Evolutionary conservation across 1,140 invertebrate genomes (phyloP).

Genomic region (Papilio glaucus): DNA sequence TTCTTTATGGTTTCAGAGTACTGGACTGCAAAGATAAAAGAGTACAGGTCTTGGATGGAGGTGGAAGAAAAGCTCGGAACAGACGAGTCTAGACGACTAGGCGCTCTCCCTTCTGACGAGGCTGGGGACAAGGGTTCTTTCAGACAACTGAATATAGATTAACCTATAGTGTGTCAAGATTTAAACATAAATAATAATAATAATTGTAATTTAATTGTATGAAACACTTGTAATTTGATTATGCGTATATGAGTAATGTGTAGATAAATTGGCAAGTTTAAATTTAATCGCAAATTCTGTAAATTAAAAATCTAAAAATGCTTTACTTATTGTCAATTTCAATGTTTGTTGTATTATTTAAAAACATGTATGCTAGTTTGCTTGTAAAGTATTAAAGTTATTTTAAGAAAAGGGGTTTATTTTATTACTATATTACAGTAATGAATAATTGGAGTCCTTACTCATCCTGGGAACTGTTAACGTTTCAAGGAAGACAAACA

Average conservation of each 20-base stretch:
- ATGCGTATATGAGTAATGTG: too few species aligned
- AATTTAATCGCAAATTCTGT: too few species aligned
- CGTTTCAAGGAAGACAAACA: not conserved
- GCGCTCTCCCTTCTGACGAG: constrained; percentile 72
- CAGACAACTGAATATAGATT: constrained; percentile 82
- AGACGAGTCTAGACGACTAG: constrained; percentile 84
- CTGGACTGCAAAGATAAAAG: constrained; percentile 61
- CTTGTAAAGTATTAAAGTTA: not conserved
- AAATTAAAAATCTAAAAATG: too few species aligned
- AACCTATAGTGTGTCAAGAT: constrained; percentile 40
- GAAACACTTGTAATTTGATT: not conserved
- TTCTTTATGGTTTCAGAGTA: constrained; percentile 67
- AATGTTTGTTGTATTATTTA: not conserved
- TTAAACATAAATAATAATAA: not conserved
- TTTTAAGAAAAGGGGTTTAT: not conserved
- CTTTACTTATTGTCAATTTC: not conserved
- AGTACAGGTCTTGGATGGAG: constrained; percentile 66
- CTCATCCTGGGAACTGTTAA: not conserved
- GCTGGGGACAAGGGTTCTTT: constrained; percentile 85
- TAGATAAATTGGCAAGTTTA: too few species aligned
- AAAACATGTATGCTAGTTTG: not conserved
- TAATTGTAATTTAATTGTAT: not conserved
- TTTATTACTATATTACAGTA: not conserved
- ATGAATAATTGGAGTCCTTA: too few species aligned
- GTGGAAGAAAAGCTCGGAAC: constrained; percentile 83